Base-by-base conservation (phyloP, 2,888 invertebrate species). In the Parthenolecanium corni region DNA sequence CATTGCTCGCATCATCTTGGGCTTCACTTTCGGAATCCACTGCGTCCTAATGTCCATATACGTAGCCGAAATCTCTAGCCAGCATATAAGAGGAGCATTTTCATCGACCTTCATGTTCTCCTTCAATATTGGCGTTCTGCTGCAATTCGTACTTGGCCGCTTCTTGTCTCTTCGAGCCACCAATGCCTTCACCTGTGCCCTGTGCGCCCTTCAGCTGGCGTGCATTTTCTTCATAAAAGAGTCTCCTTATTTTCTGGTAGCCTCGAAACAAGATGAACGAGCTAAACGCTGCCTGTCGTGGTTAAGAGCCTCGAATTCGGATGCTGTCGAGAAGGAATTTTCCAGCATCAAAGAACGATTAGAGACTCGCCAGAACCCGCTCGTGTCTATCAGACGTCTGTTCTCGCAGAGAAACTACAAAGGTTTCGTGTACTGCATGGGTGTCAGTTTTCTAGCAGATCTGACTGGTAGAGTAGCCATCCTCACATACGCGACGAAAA, bases 131-230 rank as follows among this genome's bases (percentile, higher is more conserved):
- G 56, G 56, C 21, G 42, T 56, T 23, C 21, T 56, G n/a, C 42
- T 56, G 5, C 21, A 56, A 24, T 56, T 56, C 56, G 40, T 56
- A 38, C n/a, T 56, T n/a, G 56, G 56, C 16, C 40, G 56, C 23
- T 56, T 42, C n/a, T 21, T 56, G 11, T 23, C 42, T 0, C 42
- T 56, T 18, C 40, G 42, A 40, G 24, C 44, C 11, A 38, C 56
- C 9, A 42, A 40, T 24, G 4, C 42, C 6, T 18, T 56, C 5
- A 56, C 56, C 1, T 20, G 42, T 5, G 16, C 42, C 9, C 20
- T 56, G 2, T 25, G 56, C 18, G 56, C 2, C 2, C 1, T 47
- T 9, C 46, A 58, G 21, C 23, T 58, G 1, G 12, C 47, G 18
- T 47, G 20, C 1, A 18, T 47, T 46, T 46, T 58, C 21, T 58